phyloP scores from a whole-genome alignment of 2,797 vertebrate species.

The Sitta carolinensis region DNA sequence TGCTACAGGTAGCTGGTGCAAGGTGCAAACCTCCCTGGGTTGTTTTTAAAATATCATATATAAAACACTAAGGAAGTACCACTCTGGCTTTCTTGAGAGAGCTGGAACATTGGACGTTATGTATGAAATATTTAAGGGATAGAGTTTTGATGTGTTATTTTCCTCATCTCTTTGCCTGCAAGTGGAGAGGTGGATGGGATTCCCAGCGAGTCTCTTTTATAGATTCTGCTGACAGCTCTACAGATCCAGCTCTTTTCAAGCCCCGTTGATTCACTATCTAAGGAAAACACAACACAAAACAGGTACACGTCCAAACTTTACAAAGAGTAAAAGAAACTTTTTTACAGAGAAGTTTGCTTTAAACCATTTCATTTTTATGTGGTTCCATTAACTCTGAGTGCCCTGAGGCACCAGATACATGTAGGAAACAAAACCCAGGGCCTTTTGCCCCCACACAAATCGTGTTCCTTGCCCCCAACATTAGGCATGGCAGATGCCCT shows the following conservation, averaged over 20 bases:
- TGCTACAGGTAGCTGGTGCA: background rate
- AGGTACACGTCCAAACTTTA: constrained; percentile 22
- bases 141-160: constrained; percentile 67
- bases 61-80: constrained; percentile 48
- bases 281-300: constrained; percentile 25
- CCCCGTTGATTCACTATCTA: background rate
- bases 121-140: constrained; percentile 68
- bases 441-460: background rate
- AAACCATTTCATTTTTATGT: background rate
- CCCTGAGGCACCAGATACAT: background rate
- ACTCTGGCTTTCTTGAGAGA: constrained; percentile 35
- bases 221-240: constrained; percentile 63
- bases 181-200: constrained; percentile 47
- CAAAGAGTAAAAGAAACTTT: constrained; percentile 7
- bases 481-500: background rate
- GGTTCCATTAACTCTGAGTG: background rate
- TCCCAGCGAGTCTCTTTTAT: constrained; percentile 52
- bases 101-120: constrained; percentile 41
- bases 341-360: background rate
- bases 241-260: constrained; percentile 56
- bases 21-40: constrained; percentile 25
- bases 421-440: background rate
- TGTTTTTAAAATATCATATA: constrained; percentile 46
- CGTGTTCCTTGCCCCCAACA: background rate
- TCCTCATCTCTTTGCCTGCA: constrained; percentile 20